These are phyloP conservation scores for Centroberyx gerrardi DNA, from an alignment of 2,797 vertebrate species.

Conservation along the genomic window DNA sequence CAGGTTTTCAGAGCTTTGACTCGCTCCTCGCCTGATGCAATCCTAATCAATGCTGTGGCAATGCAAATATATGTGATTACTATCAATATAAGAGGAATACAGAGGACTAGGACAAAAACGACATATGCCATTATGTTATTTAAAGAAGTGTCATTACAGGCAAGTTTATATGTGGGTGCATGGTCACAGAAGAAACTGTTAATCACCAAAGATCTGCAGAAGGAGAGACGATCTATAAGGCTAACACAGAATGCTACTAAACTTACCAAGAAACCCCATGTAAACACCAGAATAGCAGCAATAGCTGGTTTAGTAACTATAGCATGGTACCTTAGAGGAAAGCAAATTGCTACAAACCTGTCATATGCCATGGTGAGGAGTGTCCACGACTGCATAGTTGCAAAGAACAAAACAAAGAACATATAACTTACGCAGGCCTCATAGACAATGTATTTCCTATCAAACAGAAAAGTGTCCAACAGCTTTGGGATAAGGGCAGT, in stretches of 20 bases:
- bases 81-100: conserved; percentile 63
- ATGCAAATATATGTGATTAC: conserved; percentile 66
- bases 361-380: conserved; percentile 63
- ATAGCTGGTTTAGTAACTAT: conserved; percentile 32
- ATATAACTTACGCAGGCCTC: conserved; percentile 64
- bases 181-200: conserved; percentile 77
- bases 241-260: fast-evolving
- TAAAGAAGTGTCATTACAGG: conserved; percentile 64
- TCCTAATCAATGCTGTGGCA: conserved; percentile 50
- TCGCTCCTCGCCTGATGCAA: conserved; percentile 53
- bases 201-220: conserved; percentile 70
- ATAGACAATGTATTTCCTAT: conserved; percentile 59
- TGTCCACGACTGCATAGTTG: conserved; percentile 64
- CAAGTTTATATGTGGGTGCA: conserved; percentile 51
- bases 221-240: conserved; percentile 69
- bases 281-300: conserved; percentile 26
- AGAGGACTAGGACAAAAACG: not conserved
- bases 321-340: conserved; percentile 38
- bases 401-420: conserved; percentile 65
- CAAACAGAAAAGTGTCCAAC: conserved; percentile 61
- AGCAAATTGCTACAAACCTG: conserved; percentile 75
- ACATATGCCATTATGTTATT: conserved; percentile 8
- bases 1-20: conserved; percentile 74
- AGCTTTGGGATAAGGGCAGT: conserved; percentile 72
- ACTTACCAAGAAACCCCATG: conserved; percentile 8